Conservation (phyloP, 2,113 vertebrate species). For the Leucosticte australis region DNA sequence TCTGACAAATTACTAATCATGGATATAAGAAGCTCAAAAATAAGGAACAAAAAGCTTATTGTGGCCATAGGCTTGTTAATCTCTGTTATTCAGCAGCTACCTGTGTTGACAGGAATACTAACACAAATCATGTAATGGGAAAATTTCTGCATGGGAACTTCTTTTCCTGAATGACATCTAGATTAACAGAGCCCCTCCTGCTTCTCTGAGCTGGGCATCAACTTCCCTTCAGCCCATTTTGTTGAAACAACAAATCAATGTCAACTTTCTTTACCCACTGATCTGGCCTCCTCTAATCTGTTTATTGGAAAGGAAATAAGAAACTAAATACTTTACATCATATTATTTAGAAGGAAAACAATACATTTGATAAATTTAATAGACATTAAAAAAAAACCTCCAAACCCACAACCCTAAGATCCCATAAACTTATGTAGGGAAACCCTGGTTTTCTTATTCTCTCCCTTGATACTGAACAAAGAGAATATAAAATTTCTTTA, state of each 20-base stretch:
- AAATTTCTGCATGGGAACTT: neutral
- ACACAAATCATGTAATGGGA: neutral
- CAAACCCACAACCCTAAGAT: neutral
- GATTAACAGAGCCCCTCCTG: neutral
- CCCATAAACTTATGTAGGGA: neutral
- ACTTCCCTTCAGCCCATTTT: neutral
- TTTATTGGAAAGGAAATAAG: neutral
- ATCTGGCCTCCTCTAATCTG: neutral
- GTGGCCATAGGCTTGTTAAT: neutral
- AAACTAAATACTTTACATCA: neutral
- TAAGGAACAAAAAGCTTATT: neutral
- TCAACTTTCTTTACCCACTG: neutral
- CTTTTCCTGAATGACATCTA: neutral
- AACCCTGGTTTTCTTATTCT: neutral
- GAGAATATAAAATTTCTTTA: neutral
- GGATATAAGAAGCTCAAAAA: neutral
- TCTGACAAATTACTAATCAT: constrained; percentile 39
- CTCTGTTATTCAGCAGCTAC: neutral
- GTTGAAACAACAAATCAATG: neutral
- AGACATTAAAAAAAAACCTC: neutral
- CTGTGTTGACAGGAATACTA: neutral
- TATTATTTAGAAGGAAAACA: neutral
- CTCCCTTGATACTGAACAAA: neutral
- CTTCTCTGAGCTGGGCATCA: neutral
- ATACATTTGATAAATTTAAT: neutral